A percentile compares a stretch with the other conserved stretches of the same genome.
phyloP scores from a whole-genome alignment of 2,797 vertebrate species.

The Amblyraja radiata region DNA sequence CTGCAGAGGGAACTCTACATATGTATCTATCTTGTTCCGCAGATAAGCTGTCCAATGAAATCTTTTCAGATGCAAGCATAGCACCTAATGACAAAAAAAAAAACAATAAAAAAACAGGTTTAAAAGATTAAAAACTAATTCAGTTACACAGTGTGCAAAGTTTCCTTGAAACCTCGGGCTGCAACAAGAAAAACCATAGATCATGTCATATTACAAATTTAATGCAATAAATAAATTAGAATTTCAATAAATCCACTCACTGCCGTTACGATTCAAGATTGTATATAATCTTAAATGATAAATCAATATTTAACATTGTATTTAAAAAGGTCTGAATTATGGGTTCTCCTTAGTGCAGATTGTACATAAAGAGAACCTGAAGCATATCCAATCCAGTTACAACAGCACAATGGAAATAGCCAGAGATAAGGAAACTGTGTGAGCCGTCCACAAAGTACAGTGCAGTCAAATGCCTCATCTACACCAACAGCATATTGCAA shows the following conservation, averaged over 20 bases:
- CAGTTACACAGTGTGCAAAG: neutral
- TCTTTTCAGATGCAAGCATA: constrained; percentile 93
- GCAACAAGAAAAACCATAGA: neutral
- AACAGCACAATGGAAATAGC: neutral
- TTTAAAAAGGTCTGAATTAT: neutral
- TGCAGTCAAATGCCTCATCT: no score
- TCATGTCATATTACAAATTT: neutral
- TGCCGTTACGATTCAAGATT: no score
- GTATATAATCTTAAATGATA: no score
- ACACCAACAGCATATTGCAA: no score
- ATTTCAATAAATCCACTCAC: no score
- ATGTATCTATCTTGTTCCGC: constrained; percentile 94
- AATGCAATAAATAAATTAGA: neutral
- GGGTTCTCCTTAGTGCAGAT: no score
- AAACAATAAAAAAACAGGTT: neutral
- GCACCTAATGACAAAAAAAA: constrained; percentile 63
- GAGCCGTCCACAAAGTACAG: no score
- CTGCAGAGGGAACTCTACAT: constrained; percentile 86
- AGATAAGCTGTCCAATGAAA: constrained; percentile 98
- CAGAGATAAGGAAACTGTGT: neutral
- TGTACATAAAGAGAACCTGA: neutral
- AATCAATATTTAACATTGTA: no score
- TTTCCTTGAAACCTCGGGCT: neutral
- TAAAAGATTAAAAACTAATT: neutral
- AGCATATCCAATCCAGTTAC: neutral